Base-by-base conservation (phyloP, 2,888 invertebrate genomes). In the Antheraea yamamai region DNA sequence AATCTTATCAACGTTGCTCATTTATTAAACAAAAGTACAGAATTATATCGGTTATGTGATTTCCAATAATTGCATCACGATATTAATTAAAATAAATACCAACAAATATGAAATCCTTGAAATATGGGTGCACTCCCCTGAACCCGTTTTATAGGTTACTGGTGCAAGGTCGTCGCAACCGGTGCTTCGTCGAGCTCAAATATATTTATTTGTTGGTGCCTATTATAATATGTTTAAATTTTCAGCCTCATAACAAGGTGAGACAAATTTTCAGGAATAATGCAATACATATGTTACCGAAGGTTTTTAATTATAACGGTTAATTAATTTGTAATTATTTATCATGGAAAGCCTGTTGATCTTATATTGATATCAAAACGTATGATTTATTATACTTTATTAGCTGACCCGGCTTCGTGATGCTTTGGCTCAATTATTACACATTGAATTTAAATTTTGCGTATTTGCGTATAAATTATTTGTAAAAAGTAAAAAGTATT, bases 71-170 rank as follows among this genome's bases (percentile, higher is more conserved):
- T 26, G 30, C 64, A 66, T 66, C 64, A 30, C 6, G 14, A 66
- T 66, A 66, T 66, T 30, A 30, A 66, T 66, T 66, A 66, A 66
- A 66, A 26, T 66, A 30, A 66, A 66, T 30, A 26, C 64, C 16
- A 64, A 30, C 26, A 64, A 26, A 30, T 16, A 14, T 30, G 64
- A 66, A 66, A 47, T 77, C 75, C 73, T 71, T 66, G 12, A 79
- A 77, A 47, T 77, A 85, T 79, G 35, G 70, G n/a, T 39, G 70
- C 70, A 70, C 70, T 70, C n/a, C 85, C 89, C 79, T 89, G 89
- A 89, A 89, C 88, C 79, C 75, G 39, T 39, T 75, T 87, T 87
- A 86, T 88, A 84, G 90, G 90, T 89, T 87, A 90, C 77, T 87
- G 75, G 87, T 83, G 86, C 91, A 86, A 89, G 90, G 90, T 80